Conservation (phyloP, 2,113 vertebrate genomes). For the Otocyon megalotis region DNA sequence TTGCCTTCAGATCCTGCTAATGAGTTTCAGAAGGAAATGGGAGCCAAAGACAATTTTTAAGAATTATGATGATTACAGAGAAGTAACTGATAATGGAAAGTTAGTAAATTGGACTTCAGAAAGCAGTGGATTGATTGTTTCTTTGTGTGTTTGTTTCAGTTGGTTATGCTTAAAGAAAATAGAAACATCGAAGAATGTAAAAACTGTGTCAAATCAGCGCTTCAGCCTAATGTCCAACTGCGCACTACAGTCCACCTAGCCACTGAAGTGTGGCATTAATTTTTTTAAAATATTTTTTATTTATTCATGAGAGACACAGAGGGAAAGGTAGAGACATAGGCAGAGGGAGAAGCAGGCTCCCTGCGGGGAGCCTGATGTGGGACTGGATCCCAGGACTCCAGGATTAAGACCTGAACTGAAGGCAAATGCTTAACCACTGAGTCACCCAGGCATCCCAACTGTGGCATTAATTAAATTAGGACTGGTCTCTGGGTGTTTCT, state of each 20-base stretch:
- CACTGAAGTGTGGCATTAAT: not conserved
- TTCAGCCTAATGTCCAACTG: not conserved
- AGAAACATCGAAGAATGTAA: not conserved
- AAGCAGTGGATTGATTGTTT: conserved; percentile 18
- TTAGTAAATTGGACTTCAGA: not conserved
- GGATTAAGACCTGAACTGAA: no score
- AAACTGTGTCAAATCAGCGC: conserved; percentile 10
- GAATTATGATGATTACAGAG: conserved; percentile 21
- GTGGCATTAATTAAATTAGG: not conserved
- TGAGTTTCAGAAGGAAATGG: conserved; percentile 1
- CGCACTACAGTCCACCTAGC: not conserved
- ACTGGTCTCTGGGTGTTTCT: not conserved
- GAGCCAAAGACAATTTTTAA: not conserved
- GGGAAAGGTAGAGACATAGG: no score
- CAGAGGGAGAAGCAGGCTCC: no score
- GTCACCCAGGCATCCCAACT: not conserved
- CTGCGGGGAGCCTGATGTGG: no score
- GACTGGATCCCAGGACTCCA: no score
- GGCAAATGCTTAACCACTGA: no score
- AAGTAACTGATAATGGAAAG: not conserved
- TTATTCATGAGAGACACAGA: no score
- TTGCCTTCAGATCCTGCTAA: not conserved
- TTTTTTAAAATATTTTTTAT: not conserved
- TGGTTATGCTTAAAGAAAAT: conserved; percentile 26
- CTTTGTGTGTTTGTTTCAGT: not conserved